Percentiles rank a stretch among this genome's conserved stretches.
These are phyloP conservation scores for Andinoacara biseriatus DNA, from an alignment of 2,113 vertebrate species.

Conservation along the genomic window DNA sequence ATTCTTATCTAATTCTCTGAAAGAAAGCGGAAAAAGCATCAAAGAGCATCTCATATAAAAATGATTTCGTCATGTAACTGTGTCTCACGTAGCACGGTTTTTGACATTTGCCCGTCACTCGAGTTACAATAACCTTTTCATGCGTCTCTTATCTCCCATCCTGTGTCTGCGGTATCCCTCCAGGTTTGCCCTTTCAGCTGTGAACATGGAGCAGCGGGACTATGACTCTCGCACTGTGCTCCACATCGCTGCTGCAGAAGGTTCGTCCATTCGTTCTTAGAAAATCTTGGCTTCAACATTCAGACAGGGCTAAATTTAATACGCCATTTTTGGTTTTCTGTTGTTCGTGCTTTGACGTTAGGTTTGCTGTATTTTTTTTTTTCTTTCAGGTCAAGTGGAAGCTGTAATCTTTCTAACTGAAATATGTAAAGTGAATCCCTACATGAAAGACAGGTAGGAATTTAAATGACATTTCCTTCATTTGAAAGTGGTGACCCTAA, in stretches of 20 bases:
- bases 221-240: slow-evolving; percentile 88
- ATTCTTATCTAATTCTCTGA: background rate
- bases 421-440: slow-evolving; percentile 86
- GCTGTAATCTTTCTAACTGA: slow-evolving; percentile 86
- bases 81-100: background rate
- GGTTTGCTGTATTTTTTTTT: background rate
- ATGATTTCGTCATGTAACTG: background rate
- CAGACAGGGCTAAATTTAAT: background rate
- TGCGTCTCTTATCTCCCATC: background rate
- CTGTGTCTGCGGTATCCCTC: background rate
- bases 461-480: background rate
- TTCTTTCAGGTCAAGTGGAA: slow-evolving; percentile 81
- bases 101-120: background rate
- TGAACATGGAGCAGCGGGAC: slow-evolving; percentile 89
- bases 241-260: slow-evolving; percentile 88
- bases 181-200: slow-evolving; percentile 87
- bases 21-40: background rate
- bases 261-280: slow-evolving; percentile 59
- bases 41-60: background rate
- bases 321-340: background rate
- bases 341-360: background rate
- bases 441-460: slow-evolving; percentile 85
- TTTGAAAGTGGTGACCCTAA: background rate
- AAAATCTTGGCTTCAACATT: background rate
- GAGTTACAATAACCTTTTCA: background rate